Conservation (phyloP, 2,797 vertebrate genomes). For the Phaenicophaeus curvirostris region DNA sequence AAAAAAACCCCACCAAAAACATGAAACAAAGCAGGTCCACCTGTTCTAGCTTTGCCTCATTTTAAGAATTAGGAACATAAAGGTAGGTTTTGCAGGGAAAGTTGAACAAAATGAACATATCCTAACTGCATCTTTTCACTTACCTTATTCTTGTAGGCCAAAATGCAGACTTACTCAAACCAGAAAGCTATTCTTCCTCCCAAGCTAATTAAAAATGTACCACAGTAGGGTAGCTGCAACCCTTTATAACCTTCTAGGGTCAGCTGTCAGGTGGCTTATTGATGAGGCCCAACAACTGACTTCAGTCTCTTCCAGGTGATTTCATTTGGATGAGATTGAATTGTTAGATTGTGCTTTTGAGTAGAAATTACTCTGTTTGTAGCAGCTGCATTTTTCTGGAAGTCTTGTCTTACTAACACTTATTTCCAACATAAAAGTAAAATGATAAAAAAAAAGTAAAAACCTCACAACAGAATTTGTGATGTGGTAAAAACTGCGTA, state of each 20-base stretch:
- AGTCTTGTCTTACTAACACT: neutral
- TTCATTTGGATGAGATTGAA: neutral
- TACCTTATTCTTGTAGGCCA: neutral
- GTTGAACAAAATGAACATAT: accelerated
- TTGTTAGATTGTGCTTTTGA: neutral
- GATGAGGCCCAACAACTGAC: neutral
- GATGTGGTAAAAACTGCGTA: neutral
- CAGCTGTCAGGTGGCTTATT: neutral
- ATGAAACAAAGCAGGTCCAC: neutral
- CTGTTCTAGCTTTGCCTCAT: neutral
- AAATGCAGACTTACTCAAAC: neutral
- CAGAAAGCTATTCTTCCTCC: accelerated
- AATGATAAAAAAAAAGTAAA: neutral
- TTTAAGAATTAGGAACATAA: neutral
- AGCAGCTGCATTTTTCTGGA: neutral
- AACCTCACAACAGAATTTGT: neutral
- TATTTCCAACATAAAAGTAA: neutral
- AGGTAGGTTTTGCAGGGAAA: neutral
- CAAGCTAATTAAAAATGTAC: accelerated
- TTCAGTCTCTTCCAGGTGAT: neutral
- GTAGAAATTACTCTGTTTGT: neutral
- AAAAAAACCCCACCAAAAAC: too few relatives aligned
- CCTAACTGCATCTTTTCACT: neutral
- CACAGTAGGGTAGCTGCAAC: accelerated
- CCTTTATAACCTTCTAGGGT: neutral